Conservation (phyloP, 2,888 invertebrate species). For the Andrena chrysosceles region DNA sequence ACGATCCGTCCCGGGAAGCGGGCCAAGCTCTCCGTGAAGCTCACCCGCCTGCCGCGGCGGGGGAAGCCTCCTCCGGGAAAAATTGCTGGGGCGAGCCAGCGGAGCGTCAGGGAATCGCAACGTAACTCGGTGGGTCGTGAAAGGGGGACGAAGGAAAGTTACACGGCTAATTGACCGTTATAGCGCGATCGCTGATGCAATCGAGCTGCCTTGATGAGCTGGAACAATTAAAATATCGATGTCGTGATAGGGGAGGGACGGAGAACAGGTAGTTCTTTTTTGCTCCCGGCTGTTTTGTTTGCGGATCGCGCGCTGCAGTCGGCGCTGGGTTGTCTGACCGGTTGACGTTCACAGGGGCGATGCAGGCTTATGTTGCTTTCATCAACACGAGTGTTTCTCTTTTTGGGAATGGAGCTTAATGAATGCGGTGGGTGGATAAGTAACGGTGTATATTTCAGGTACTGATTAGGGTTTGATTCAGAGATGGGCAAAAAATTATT, state of each 20-base stretch:
- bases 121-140: slow-evolving; percentile 17
- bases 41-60: not conserved
- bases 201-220: slow-evolving; percentile 42
- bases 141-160: slow-evolving; percentile 42
- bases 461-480: too few relatives aligned
- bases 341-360: slow-evolving; percentile 26
- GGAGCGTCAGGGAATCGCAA: slow-evolving; percentile 24
- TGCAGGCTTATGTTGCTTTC: not conserved
- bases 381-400: not conserved
- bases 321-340: slow-evolving; percentile 18
- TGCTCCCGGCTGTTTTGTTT: slow-evolving; percentile 36
- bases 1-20: not conserved
- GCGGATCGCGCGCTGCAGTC: not conserved
- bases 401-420: not conserved
- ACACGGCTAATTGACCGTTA: slow-evolving; percentile 50
- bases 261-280: not conserved
- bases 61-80: not conserved
- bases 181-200: slow-evolving; percentile 44
- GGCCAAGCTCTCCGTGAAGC: not conserved
- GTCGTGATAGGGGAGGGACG: slow-evolving; percentile 29
- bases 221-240: slow-evolving; percentile 57
- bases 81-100: slow-evolving; percentile 6
- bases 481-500: too few relatives aligned
- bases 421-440: not conserved
- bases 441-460: not conserved